Base-by-base conservation (phyloP, 2,797 vertebrate species). In the Peromyscus nudipes region DNA sequence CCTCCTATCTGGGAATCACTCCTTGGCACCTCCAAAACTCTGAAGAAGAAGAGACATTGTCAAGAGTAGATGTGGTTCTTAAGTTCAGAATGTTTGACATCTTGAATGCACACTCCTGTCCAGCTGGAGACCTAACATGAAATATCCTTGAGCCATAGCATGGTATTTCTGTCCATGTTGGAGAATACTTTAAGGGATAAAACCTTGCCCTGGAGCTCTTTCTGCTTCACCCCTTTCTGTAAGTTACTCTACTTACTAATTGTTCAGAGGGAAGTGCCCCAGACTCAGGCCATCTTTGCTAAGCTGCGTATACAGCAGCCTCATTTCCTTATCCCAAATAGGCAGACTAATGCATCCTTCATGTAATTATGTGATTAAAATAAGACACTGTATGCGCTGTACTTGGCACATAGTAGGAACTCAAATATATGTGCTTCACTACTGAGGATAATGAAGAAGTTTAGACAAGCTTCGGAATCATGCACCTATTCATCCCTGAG, bases 271-370 rank as follows among this genome's bases (percentile, higher is more conserved):
- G 34, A 40, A 5, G 43, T 81, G 8, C 23, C 52, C 27, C 62
- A 60, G 40, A 43, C n/a, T 64, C 57, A 49, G n/a, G 27, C 37
- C 46, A 55, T 16, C 29, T n/a, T 55, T 71, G 40, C 21, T 60
- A 57, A 60, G 46, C 71, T 40, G 17, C 52, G n/a, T 40, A 62
- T 82, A 1, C 6, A 81, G 49, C 27, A 62, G 49, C 49, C 52
- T 62, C 90, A 16, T 55, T 86, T 86, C 23, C 6, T 82, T 86
- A 83, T 92, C 96, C 84, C 88, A 90, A 73, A 67, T 0, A 73
- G 67, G 23, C 6, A 29, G 13, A 11, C 37, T 5, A 27, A 10
- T 65, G 43, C 31, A 1, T 29, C 10, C 27, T 27, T 55, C 40
- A 21, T 6, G 34, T 25, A 86, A 60, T 7, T 57, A 60, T 79